Evolutionary conservation across 2,797 vertebrate genomes (phyloP).

Genomic region (Platalea minor): DNA sequence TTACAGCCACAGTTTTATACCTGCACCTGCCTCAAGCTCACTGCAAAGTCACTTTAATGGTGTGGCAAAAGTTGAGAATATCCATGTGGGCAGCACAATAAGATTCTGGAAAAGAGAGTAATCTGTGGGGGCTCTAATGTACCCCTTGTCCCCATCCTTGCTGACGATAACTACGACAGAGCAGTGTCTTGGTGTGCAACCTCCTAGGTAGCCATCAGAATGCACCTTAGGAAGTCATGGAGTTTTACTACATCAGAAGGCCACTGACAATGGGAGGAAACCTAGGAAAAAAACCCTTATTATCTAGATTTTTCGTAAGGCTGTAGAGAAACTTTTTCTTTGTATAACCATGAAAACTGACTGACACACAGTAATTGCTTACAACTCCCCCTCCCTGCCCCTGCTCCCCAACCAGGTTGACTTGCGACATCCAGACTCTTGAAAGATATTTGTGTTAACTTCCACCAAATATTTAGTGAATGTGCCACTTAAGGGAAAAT

Average conservation of each 20-base stretch:
- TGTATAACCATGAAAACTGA: neutral
- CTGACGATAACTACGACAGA: neutral
- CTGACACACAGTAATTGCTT: neutral
- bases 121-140: fast-evolving
- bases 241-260: neutral
- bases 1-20: neutral
- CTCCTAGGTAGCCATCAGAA: neutral
- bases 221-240: neutral
- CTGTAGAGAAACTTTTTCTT: neutral
- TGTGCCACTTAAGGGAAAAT: neutral
- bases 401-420: neutral
- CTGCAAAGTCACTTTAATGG: neutral
- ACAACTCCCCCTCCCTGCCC: neutral
- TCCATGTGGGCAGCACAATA: neutral
- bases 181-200: neutral
- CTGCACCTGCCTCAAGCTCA: neutral
- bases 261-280: neutral
- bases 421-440: neutral
- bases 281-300: neutral
- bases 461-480: neutral
- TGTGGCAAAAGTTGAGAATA: neutral
- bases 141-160: neutral
- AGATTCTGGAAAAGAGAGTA: neutral
- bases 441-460: neutral
- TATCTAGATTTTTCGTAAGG: neutral